A percentile compares a stretch with the other conserved stretches of the same genome.
Conservation (phyloP, 2,797 vertebrate species). For the Pseudotriccus pelzelni region DNA sequence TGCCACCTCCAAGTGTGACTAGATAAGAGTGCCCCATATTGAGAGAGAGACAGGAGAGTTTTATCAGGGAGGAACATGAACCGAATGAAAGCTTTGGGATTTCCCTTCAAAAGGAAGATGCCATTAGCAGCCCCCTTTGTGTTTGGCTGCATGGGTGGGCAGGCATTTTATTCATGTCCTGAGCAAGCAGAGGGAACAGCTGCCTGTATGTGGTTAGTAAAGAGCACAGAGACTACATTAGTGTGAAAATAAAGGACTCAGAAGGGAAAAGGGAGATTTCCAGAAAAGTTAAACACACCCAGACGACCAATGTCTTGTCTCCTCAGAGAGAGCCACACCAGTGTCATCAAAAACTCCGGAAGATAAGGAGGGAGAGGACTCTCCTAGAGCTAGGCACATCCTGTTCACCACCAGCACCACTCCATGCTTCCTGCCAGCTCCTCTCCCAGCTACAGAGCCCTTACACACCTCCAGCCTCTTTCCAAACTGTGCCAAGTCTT, state of each 20-base stretch:
- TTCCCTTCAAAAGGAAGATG: conserved; percentile 60
- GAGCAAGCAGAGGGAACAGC: background rate
- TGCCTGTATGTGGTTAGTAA: background rate
- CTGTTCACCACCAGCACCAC: background rate
- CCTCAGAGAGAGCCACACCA: background rate
- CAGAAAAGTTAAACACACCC: background rate
- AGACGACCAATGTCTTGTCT: background rate
- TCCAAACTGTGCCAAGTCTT: background rate
- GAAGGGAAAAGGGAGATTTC: background rate
- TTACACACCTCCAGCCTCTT: background rate
- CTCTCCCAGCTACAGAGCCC: background rate
- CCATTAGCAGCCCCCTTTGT: conserved; percentile 50
- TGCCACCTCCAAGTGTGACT: conserved; percentile 29
- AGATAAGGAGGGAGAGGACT: background rate
- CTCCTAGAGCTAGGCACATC: background rate
- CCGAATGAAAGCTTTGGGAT: conserved; percentile 47
- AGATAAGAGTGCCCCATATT: conserved; percentile 55
- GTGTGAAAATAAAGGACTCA: background rate
- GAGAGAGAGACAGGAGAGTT: conserved; percentile 24
- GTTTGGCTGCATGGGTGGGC: conserved; percentile 24
- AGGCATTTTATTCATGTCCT: conserved; percentile 27
- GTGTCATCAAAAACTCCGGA: background rate
- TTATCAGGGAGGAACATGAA: conserved; percentile 64
- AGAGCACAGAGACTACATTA: background rate
- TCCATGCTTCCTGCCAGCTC: background rate